Evolutionary conservation across 1,140 invertebrate species (phyloP), one percentile per base, ranked within the genome.

Genomic region (Lasioglossum albipes): DNA sequence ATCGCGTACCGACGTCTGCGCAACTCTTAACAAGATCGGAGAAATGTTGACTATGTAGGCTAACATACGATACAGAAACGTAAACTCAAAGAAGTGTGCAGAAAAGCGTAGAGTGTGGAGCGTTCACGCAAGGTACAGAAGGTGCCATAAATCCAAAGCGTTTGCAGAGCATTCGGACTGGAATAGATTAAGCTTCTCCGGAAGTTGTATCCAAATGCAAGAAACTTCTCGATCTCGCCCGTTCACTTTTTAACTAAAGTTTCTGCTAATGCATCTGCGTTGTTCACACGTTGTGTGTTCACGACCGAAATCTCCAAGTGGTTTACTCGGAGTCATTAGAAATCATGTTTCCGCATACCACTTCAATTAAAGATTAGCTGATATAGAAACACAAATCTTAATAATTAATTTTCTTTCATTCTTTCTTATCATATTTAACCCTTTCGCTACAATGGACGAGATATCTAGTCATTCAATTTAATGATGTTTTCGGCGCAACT

Each of bases 171-270:
- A 75, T 73, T 73, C 61, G 72, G 71, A 72, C 80, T 76, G 84
- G 84, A 85, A 86, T 86, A 74, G 75, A 86, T 85, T 85, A 86
- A 83, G 84, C 84, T 79, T 71, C 66, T 69, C 52, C n/a, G 66
- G 69, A 82, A 85, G 71, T 86, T 85, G 84, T 84, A 84, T 85
- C 83, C 79, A 85, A 84, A 85, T 78, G 79, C 79, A 61, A 54
- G 79, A 45, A 85, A 85, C 70, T 85, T 85, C 75, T 79, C 77
- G 84, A 85, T 85, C 83, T 85, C 70, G n/a, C 67, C 45, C 42
- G 41, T 36, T 77, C 84, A 85, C 83, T 85, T 85, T 85, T 75
- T 83, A 79, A 79, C 83, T 49, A 76, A 49, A 45, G 70, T 81
- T 77, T 57, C 74, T 7, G 70, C 73, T 77, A 73, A 84, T 76